These are phyloP conservation scores for Euphydryas editha DNA, from an alignment of 2,888 invertebrate genomes.

Conservation along the genomic window DNA sequence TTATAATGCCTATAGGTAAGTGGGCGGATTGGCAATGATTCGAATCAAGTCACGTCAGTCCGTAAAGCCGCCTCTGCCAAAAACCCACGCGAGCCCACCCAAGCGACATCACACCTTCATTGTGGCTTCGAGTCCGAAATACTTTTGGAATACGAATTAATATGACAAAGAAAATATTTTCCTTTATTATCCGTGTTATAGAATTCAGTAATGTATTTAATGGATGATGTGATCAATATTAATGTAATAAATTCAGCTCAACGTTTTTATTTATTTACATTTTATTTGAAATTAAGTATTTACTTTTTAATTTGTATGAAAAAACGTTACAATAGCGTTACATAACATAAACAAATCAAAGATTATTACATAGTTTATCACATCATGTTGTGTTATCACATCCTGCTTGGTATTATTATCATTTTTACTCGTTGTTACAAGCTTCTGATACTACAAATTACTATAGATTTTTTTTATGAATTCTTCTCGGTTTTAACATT, in stretches of 20 bases:
- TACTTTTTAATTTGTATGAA: too few species aligned
- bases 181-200: not conserved
- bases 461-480: too few species aligned
- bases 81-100: constrained; percentile 12
- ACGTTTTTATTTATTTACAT: not conserved
- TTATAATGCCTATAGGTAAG: constrained; percentile 10
- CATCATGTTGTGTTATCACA: too few species aligned
- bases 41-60: constrained; percentile 11
- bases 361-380: too few species aligned
- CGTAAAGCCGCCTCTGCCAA: constrained; percentile 14
- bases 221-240: not conserved
- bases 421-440: too few species aligned
- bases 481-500: too few species aligned
- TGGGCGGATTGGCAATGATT: constrained; percentile 20
- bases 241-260: not conserved
- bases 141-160: constrained; percentile 13
- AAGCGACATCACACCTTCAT: constrained; percentile 6
- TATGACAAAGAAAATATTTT: constrained; percentile 13
- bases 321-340: too few species aligned
- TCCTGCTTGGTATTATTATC: too few species aligned
- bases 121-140: constrained; percentile 11
- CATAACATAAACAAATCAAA: too few species aligned
- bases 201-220: not conserved
- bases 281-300: not conserved
- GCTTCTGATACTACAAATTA: too few species aligned